These are phyloP conservation scores for Trichogramma evanescens DNA, from an alignment of 2,888 invertebrate genomes.

Conservation along the genomic window DNA sequence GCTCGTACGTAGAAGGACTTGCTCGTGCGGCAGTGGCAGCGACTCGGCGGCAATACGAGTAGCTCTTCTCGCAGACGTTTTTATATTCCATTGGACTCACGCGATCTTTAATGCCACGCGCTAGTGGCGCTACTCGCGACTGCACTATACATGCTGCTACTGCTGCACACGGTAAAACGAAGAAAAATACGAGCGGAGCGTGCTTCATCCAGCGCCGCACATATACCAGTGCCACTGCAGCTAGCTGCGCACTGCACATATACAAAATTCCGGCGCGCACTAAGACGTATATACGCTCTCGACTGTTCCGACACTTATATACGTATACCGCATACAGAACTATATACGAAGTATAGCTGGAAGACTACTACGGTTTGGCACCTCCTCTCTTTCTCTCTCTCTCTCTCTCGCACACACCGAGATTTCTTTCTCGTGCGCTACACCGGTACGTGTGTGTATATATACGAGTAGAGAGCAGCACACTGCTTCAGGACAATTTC, in stretches of 20 bases:
- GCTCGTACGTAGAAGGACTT: not conserved
- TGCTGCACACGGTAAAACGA: conserved; percentile 8
- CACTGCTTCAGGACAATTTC: conserved; percentile 2
- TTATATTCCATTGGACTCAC: conserved; percentile 12
- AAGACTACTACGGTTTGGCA: too few relatives aligned
- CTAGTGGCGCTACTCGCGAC: too few relatives aligned
- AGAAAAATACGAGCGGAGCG: conserved; percentile 19
- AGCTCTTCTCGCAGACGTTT: conserved; percentile 1
- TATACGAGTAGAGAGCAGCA: too few relatives aligned
- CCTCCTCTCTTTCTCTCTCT: too few relatives aligned
- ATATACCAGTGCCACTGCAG: too few relatives aligned
- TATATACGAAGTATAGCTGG: not conserved
- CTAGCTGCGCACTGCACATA: too few relatives aligned
- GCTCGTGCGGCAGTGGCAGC: not conserved
- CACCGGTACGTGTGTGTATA: too few relatives aligned
- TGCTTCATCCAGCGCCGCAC: conserved; percentile 1
- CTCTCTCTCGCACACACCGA: not conserved
- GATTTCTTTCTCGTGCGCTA: conserved; percentile 2
- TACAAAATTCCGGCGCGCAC: too few relatives aligned
- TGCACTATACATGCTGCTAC: not conserved
- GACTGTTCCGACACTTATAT: too few relatives aligned
- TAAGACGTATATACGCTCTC: too few relatives aligned
- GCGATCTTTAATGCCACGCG: conserved; percentile 12
- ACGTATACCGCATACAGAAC: not conserved
- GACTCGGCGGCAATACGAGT: not conserved